Evolutionary conservation across 2,888 invertebrate genomes (phyloP), one percentile per base, ranked within the genome.

Genomic region (Leptinotarsa haldemani): DNA sequence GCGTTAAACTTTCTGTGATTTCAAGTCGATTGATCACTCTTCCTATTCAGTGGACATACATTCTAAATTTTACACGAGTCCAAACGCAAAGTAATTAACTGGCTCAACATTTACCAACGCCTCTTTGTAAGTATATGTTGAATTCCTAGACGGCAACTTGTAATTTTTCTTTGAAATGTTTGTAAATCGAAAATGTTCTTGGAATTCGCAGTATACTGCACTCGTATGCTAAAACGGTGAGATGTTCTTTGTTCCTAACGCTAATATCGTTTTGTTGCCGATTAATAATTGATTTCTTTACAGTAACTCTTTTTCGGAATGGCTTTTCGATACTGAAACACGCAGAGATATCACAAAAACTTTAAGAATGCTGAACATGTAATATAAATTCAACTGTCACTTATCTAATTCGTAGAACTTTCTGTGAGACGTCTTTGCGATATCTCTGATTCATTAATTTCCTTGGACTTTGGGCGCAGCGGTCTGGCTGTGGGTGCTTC

Each of bases 401-500:
- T 9, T 40, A 9, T 9, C 0, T 12, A 40, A 9, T 12, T 40
- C 40, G 40, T 40, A 9, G 40, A 40, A 9, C 9, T 40, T 40
- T 40, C 9, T 40, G 40, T 40, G 40, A 2, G 9, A 40, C 7
- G 0, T 50, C 2, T 50, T 50, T 50, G 15, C 16, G n/a, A 50
- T 50, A 50, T n/a, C 50, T 15, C 50, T 50, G 50, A 50, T n/a
- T 16, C 50, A 15, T 3, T 16, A 50, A 50, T 15, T 50, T 50
- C 15, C n/a, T n/a, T 50, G n/a, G 15, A 50, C 50, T 50, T 50
- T 50, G 20, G 68, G 20, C 7, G 48, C 56, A 30, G 68, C 18
- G 30, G 56, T 22, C 56, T 52, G 56, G 56, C 68, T 68, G 46
- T 58, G 68, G 66, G 68, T 30, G 58, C 68, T 68, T 68, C 61